phyloP scores from a whole-genome alignment of 2,888 invertebrate genomes.

The Trypoxylon attenuatum region DNA sequence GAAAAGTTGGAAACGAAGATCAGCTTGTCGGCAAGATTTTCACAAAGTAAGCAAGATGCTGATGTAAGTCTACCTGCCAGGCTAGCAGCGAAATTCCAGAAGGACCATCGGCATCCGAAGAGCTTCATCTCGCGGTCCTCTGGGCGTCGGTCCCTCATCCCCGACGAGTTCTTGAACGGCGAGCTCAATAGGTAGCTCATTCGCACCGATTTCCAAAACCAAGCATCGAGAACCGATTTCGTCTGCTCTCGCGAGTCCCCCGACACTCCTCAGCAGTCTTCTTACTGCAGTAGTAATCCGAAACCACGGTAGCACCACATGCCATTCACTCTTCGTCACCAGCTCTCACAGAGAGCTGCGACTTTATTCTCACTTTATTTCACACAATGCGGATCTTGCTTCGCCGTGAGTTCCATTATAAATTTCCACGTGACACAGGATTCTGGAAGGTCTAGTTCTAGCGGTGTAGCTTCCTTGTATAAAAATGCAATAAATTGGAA shows the following conservation, averaged over 20 bases:
- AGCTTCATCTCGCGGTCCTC: slow-evolving; percentile 76
- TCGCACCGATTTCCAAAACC: slow-evolving; percentile 44
- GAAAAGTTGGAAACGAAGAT: no score
- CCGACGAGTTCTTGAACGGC: slow-evolving; percentile 75
- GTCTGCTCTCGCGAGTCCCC: not conserved
- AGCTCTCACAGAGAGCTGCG: not conserved
- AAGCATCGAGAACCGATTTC: slow-evolving; percentile 19
- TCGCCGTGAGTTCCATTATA: no score
- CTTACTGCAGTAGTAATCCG: slow-evolving; percentile 17
- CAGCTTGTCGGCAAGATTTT: no score
- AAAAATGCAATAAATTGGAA: no score
- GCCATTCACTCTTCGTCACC: slow-evolving; percentile 4
- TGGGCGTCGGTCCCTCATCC: slow-evolving; percentile 75
- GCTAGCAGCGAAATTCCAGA: slow-evolving; percentile 75
- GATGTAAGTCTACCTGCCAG: slow-evolving; percentile 22
- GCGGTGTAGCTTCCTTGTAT: no score
- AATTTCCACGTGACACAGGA: no score
- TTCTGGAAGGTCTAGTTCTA: no score
- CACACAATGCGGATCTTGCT: no score
- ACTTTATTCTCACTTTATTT: not conserved
- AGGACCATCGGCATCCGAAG: slow-evolving; percentile 76
- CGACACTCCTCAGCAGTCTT: slow-evolving; percentile 46
- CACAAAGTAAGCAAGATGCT: no score
- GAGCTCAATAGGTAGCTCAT: slow-evolving; percentile 38
- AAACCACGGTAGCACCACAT: slow-evolving; percentile 18